Evolutionary conservation across 2,888 invertebrate genomes (phyloP).

Genomic region (Prosopocoilus inquinatus): DNA sequence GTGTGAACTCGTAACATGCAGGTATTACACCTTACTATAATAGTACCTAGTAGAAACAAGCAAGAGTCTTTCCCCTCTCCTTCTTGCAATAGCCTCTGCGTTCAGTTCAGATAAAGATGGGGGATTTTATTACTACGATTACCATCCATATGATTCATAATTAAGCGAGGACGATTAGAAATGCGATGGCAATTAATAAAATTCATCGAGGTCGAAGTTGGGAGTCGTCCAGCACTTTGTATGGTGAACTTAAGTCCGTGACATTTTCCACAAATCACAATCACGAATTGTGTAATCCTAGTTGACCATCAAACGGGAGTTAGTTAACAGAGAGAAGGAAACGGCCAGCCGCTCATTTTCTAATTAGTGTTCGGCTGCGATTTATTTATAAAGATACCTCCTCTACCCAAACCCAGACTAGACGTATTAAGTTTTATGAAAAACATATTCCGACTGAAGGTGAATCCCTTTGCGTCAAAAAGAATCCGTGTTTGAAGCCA

Average conservation of each 20-base stretch:
- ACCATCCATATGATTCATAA: neutral
- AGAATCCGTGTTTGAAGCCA: slow-evolving; percentile 44
- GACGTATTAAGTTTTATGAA: slow-evolving; percentile 25
- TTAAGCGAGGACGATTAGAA: slow-evolving; percentile 2
- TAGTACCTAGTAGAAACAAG: neutral
- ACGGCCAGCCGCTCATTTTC: neutral
- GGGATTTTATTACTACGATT: too few species aligned
- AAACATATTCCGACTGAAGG: slow-evolving; percentile 27
- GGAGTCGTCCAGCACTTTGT: slow-evolving; percentile 31
- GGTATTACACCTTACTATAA: neutral
- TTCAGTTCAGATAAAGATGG: too few species aligned
- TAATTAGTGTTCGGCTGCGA: slow-evolving; percentile 11
- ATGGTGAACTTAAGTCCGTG: slow-evolving; percentile 46
- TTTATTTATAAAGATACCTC: slow-evolving; percentile 4
- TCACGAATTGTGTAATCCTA: slow-evolving; percentile 44
- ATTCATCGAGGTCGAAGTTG: slow-evolving; percentile 35
- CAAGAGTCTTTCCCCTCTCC: neutral
- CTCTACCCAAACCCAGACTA: neutral
- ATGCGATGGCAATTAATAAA: slow-evolving; percentile 37
- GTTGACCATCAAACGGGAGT: slow-evolving; percentile 18
- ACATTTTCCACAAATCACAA: slow-evolving; percentile 43
- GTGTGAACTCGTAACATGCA: slow-evolving; percentile 14
- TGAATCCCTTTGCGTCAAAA: slow-evolving; percentile 40
- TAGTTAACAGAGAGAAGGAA: neutral
- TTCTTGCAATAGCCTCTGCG: too few species aligned